Evolutionary conservation across 2,888 invertebrate species (phyloP).

Genomic region (Heliconius erato): DNA sequence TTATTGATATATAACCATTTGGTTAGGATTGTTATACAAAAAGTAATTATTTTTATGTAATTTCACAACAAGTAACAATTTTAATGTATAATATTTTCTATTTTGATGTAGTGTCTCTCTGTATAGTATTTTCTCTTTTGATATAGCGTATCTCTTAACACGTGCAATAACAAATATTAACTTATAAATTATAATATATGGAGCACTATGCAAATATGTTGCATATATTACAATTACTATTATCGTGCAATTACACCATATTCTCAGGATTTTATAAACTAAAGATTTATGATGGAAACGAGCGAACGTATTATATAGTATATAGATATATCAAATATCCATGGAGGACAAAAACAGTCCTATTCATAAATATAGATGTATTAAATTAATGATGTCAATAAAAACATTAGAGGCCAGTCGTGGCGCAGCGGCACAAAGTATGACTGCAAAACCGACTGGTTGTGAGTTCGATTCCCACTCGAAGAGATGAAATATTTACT

Average conservation of each 20-base stretch:
- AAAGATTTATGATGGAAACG: neutral
- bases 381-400: no score
- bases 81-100: no score
- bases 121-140: neutral
- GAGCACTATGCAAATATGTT: conserved; percentile 13
- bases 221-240: conserved; percentile 5
- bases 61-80: no score
- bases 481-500: no score
- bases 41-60: no score
- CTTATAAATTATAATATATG: neutral
- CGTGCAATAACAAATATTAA: conserved; percentile 35
- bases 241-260: conserved; percentile 12
- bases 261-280: neutral
- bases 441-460: no score
- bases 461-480: no score
- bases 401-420: no score
- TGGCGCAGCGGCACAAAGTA: no score
- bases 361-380: neutral
- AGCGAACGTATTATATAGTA: neutral
- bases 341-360: neutral
- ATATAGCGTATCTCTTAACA: conserved; percentile 18
- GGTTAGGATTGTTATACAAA: no score
- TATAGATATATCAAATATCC: neutral
- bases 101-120: no score
- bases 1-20: no score